These are phyloP conservation scores for Caenorhabditis auriculariae DNA, from an alignment of 2,888 invertebrate genomes.

Conservation along the genomic window DNA sequence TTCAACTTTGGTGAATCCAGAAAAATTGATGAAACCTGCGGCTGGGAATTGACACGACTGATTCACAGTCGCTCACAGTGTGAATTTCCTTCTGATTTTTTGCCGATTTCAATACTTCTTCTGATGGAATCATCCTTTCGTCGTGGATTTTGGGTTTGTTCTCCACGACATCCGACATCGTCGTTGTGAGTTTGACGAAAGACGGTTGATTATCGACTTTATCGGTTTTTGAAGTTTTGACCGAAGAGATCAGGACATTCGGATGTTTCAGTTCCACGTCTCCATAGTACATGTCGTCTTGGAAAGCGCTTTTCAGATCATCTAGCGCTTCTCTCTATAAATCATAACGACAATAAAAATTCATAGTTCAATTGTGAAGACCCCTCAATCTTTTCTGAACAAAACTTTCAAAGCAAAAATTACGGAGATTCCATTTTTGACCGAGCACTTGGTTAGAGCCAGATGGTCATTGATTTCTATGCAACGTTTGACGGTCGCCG, in stretches of 20 bases:
- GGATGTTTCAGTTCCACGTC: slow-evolving; percentile 19
- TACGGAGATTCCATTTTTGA: slow-evolving; percentile 20
- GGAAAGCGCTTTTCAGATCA: slow-evolving; percentile 9
- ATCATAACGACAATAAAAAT: neutral
- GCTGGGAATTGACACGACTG: too few species aligned
- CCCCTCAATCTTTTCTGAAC: neutral
- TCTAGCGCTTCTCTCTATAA: slow-evolving; percentile 16
- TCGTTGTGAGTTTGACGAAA: too few species aligned
- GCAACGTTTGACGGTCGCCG: slow-evolving; percentile 24
- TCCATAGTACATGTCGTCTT: slow-evolving; percentile 12
- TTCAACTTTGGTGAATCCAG: too few species aligned
- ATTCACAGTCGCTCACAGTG: too few species aligned
- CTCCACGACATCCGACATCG: too few species aligned
- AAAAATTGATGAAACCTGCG: too few species aligned
- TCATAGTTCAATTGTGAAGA: neutral
- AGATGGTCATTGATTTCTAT: slow-evolving; percentile 20
- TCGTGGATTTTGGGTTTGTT: too few species aligned
- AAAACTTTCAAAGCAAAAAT: neutral
- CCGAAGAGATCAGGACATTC: slow-evolving; percentile 16
- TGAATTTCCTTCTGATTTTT: too few species aligned
- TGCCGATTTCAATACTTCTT: too few species aligned
- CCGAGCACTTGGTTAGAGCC: slow-evolving; percentile 20
- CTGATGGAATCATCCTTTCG: too few species aligned
- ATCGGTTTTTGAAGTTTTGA: too few species aligned
- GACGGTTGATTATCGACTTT: too few species aligned